Evolutionary conservation across 2,113 vertebrate species (phyloP), one percentile per base, ranked within the genome.

Genomic region (Dinomys branickii): DNA sequence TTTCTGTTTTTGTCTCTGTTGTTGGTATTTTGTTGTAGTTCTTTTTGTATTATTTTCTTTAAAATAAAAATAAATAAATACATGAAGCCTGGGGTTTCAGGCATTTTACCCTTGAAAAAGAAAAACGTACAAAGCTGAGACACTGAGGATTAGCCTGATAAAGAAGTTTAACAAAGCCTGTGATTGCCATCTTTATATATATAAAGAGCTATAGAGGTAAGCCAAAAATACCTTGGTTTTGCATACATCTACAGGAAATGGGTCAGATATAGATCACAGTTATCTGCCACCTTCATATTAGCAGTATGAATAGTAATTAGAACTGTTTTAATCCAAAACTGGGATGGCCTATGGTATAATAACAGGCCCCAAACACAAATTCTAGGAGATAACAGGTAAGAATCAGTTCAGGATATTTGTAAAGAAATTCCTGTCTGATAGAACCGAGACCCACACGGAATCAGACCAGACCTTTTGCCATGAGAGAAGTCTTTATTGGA

Each of bases 371-470:
- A 67, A 73, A 28, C n/a, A 65, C 44, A 92, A 89, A 80, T 77
- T 33, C 20, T 69, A 86, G 67, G 54, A 84, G 35, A 47, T 19
- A 35, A 19, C 33, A 47, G 44, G 63, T 13, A 92, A n/a, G 28
- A 94, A 69, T 87, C 19, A 16, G 24, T 87, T 28, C 2, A 44
- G 58, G 16, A 50, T 61, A 93, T 83, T 89, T 93, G 54, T 58
- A 94, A 90, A 80, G 35, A 85, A 92, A 94, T 82, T 86, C 41
- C 19, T 44, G 47, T 86, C 22, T n/a, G n/a, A n/a, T n/a, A n/a
- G n/a, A n/a, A n/a, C n/a, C n/a, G n/a, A n/a, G n/a, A n/a, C n/a
- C n/a, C n/a, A n/a, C n/a, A n/a, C n/a, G n/a, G n/a, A n/a, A n/a
- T n/a, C n/a, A n/a, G n/a, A n/a, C n/a, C n/a, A n/a, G n/a, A n/a